Evolutionary conservation across 2,797 vertebrate genomes (phyloP).

Genomic region (Sebastes cheni): DNA sequence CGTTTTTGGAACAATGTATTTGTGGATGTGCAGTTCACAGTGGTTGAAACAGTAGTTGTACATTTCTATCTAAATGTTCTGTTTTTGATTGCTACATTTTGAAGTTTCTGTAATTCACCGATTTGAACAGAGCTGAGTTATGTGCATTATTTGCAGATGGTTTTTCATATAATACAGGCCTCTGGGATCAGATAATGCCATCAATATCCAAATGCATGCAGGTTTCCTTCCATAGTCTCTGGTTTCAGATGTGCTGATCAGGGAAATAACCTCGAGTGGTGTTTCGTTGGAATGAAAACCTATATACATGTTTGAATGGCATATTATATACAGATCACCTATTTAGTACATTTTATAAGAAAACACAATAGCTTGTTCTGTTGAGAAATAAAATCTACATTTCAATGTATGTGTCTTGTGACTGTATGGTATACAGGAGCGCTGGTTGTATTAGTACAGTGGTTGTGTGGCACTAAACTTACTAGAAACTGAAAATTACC

Average conservation of each 20-base stretch:
- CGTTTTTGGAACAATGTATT: not conserved
- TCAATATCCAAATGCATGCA: not conserved
- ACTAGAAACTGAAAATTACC: no score
- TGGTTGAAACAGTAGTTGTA: not conserved
- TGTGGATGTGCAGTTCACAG: not conserved
- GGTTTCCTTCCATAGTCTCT: not conserved
- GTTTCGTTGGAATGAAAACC: not conserved
- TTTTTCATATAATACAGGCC: not conserved
- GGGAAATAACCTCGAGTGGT: not conserved
- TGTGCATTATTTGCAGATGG: not conserved
- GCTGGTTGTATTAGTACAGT: not conserved
- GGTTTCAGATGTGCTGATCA: not conserved
- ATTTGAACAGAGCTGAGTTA: not conserved
- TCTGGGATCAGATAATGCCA: not conserved
- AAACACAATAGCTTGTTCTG: not conserved
- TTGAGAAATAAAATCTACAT: not conserved
- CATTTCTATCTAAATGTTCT: constrained; percentile 8
- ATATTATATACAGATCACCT: not conserved
- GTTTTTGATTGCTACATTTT: not conserved
- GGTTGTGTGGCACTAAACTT: not conserved
- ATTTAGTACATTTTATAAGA: not conserved
- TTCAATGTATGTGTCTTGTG: not conserved
- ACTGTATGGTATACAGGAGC: not conserved
- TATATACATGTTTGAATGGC: not conserved
- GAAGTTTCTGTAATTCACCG: not conserved